Evolutionary conservation across 1,140 invertebrate genomes (phyloP).

Genomic region (Homalodisca vitripennis): DNA sequence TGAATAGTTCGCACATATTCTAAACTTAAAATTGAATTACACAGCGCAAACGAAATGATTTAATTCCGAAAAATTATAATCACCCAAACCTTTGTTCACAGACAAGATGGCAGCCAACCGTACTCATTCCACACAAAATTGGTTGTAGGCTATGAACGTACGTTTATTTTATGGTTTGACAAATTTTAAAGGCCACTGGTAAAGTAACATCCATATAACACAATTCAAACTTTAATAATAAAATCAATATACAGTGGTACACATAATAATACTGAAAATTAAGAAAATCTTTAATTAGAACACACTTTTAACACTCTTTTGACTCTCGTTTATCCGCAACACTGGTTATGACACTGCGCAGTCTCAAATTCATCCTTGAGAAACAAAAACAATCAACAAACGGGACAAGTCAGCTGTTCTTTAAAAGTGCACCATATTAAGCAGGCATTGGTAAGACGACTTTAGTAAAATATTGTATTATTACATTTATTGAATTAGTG

Average conservation of each 20-base stretch:
- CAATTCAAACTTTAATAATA: neutral
- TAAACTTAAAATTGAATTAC: constrained; percentile 61
- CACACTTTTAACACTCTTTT: constrained; percentile 25
- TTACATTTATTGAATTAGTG: too few species aligned
- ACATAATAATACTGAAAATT: constrained; percentile 6
- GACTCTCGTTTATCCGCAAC: constrained; percentile 22
- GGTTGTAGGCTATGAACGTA: neutral
- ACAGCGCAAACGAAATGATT: constrained; percentile 53
- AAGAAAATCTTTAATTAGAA: neutral
- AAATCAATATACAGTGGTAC: neutral
- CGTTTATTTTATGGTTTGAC: neutral
- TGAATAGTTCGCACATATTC: constrained; percentile 84
- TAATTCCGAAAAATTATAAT: constrained; percentile 47
- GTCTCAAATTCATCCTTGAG: neutral
- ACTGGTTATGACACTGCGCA: constrained; percentile 28
- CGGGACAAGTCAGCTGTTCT: constrained; percentile 18
- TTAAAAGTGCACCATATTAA: neutral
- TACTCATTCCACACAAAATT: constrained; percentile 39
- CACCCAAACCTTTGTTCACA: constrained; percentile 46
- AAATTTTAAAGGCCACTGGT: neutral
- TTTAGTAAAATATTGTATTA: neutral
- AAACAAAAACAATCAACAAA: constrained; percentile 23
- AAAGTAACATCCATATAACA: neutral
- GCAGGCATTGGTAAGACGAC: neutral
- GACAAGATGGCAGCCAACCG: constrained; percentile 48